phyloP scores from a whole-genome alignment of 1,140 invertebrate species.

The Vanessa tameamea region DNA sequence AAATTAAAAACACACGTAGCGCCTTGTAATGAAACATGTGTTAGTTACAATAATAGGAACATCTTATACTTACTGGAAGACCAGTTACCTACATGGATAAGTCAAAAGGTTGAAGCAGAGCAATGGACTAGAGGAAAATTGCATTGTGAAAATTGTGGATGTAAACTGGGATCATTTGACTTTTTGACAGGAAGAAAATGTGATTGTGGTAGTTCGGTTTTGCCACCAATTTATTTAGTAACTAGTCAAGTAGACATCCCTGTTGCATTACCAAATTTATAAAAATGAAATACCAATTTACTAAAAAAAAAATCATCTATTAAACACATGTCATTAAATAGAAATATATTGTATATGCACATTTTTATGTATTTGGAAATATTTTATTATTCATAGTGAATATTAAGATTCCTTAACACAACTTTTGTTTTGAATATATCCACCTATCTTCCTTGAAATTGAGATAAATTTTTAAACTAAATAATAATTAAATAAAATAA shows the following conservation, averaged over 20 bases:
- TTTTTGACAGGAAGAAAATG: slow-evolving; percentile 83
- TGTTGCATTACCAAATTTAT: slow-evolving; percentile 36
- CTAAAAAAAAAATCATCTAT: no score
- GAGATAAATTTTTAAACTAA: no score
- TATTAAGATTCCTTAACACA: no score
- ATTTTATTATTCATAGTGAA: no score
- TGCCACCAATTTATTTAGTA: slow-evolving; percentile 81
- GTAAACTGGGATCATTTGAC: slow-evolving; percentile 83
- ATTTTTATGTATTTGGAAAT: no score
- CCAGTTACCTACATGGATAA: slow-evolving; percentile 74
- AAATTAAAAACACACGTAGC: slow-evolving; percentile 43
- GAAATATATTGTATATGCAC: no score
- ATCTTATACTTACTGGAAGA: slow-evolving; percentile 74
- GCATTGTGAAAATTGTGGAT: slow-evolving; percentile 82
- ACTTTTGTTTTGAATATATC: no score
- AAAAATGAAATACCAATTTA: background rate
- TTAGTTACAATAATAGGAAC: slow-evolving; percentile 58
- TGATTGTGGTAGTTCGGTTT: slow-evolving; percentile 75
- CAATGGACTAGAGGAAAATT: slow-evolving; percentile 84
- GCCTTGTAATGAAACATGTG: slow-evolving; percentile 44
- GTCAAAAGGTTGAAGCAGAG: slow-evolving; percentile 65
- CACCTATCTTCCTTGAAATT: no score
- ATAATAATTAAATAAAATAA: no score
- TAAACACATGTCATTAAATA: no score
- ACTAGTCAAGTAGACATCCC: slow-evolving; percentile 82